Conservation (phyloP, 2,888 invertebrate genomes). For the Labia minor region DNA sequence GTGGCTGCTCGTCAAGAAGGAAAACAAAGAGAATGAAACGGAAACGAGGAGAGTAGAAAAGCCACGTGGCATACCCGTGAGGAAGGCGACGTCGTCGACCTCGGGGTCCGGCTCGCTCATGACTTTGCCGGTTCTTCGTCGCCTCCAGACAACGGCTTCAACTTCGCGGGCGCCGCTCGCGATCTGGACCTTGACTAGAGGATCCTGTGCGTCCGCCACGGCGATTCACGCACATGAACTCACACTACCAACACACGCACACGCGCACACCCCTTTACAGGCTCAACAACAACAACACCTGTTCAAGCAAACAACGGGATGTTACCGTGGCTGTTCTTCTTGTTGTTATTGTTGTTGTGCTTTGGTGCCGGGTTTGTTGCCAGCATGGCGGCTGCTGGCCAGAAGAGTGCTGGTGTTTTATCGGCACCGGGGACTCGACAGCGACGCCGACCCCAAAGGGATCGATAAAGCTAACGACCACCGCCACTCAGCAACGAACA, state of each 20-base stretch:
- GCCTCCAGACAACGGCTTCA: slow-evolving; percentile 41
- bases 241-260: background rate
- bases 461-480: slow-evolving; percentile 13
- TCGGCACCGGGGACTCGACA: background rate
- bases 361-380: background rate
- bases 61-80: slow-evolving; percentile 60
- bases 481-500: background rate
- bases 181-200: slow-evolving; percentile 39
- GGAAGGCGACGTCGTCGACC: slow-evolving; percentile 83
- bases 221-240: background rate
- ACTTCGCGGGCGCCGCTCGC: slow-evolving; percentile 39
- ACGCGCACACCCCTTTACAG: background rate
- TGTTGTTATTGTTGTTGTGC: background rate
- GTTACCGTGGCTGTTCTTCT: background rate
- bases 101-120: slow-evolving; percentile 89
- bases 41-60: too few species aligned
- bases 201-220: slow-evolving; percentile 29
- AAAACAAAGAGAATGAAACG: too few species aligned
- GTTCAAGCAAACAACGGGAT: background rate
- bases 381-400: background rate
- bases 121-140: slow-evolving; percentile 32
- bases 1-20: too few species aligned
- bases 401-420: background rate
- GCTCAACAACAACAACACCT: background rate
- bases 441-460: background rate